Evolutionary conservation across 2,797 vertebrate species (phyloP), one percentile per base, ranked within the genome.

Genomic region (Amniataba percoides): DNA sequence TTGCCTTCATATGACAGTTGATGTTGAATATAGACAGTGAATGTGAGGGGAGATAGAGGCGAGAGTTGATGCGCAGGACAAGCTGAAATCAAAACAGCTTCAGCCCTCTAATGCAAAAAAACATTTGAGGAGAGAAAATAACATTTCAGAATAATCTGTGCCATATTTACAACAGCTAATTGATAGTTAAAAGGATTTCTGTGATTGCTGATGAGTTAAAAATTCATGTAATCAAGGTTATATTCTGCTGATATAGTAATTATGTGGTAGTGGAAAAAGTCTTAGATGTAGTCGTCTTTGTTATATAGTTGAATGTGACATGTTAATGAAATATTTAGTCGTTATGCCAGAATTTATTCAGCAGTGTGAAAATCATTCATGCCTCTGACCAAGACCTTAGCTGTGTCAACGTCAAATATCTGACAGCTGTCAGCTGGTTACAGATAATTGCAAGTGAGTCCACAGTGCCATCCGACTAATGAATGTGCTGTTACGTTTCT

Each of bases 251-350:
- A 69, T 71, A 43, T 16, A 15, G 23, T n/a, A 58, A 72, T 51
- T 64, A 49, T 48, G 46, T 27, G 9, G 4, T 3, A 10, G 31
- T n/a, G 23, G 23, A 65, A 64, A 55, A 52, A 31, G 9, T 58
- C 7, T 10, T 34, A 4, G 27, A 12, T 58, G 39, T 11, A 68
- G n/a, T 71, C 65, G 63, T 34, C 58, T 74, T 81, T 57, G 53
- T 77, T 48, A 11, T 16, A 25, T 16, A 16, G 27, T 43, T 76
- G 5, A 71, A 73, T 69, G 60, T 39, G 42, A 61, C 36, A 13
- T 70, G 59, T 55, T 76, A 36, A 56, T 74, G 6, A 61, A 73
- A 68, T 40, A 53, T 75, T 62, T 71, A 65, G 21, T 65, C 16
- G 3, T 51, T 45, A 12, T 71, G 58, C 62, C 62, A 40, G 57